A percentile compares a stretch with the other conserved stretches of the same genome.
Conservation (phyloP, 2,113 vertebrate species). For the Phyllostomus hastatus region DNA sequence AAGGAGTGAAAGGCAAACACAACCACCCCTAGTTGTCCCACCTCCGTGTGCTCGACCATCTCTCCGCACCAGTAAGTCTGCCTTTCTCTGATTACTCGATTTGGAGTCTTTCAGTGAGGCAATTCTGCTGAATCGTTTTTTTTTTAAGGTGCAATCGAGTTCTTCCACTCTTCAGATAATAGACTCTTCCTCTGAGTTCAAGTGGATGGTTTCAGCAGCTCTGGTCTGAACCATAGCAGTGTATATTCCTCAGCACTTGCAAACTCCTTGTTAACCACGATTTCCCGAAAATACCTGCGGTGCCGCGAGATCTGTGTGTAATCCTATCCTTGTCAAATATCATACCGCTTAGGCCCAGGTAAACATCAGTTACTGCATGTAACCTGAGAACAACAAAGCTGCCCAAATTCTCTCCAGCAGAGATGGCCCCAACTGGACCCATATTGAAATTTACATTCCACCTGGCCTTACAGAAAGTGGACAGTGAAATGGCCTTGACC, state of each 20-base stretch:
- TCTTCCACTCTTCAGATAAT: not conserved
- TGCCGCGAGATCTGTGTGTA: slow-evolving; percentile 46
- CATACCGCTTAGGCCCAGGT: not conserved
- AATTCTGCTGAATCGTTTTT: not conserved
- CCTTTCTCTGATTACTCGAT: not conserved
- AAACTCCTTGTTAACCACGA: slow-evolving; percentile 63
- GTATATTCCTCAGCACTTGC: slow-evolving; percentile 52
- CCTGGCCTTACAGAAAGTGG: not conserved
- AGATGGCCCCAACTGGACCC: not conserved
- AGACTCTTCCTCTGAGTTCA: slow-evolving; percentile 55
- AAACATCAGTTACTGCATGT: not conserved
- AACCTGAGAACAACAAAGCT: not conserved
- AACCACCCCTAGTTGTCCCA: not conserved
- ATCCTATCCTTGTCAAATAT: not conserved
- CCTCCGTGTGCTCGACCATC: not conserved
- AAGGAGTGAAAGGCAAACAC: not conserved
- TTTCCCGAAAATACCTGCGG: slow-evolving; percentile 30
- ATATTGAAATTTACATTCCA: not conserved
- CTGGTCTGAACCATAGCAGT: slow-evolving; percentile 50
- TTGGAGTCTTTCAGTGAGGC: not conserved
- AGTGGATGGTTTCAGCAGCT: slow-evolving; percentile 53
- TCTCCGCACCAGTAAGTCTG: not conserved
- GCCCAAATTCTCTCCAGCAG: not conserved
- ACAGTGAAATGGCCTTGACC: not conserved
- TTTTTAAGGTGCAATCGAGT: not conserved